Evolutionary conservation across 2,888 invertebrate species (phyloP).

Genomic region (Pediacus dermestoides): DNA sequence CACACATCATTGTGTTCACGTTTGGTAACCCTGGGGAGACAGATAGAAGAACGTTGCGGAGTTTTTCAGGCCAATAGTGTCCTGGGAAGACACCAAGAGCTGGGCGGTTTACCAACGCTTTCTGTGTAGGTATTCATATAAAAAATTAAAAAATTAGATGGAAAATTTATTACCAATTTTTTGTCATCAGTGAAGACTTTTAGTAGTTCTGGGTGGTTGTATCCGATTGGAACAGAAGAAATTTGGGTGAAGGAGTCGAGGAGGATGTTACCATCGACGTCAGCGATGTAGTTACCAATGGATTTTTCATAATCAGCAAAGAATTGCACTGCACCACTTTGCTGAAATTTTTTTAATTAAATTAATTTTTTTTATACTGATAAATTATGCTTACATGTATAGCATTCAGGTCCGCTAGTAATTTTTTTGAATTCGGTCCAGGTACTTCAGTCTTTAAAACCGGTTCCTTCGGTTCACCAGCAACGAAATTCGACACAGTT

Average conservation of each 20-base stretch:
- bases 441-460: constrained; percentile 62
- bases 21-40: constrained; percentile 69
- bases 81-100: constrained; percentile 93
- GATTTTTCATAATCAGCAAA: constrained; percentile 93
- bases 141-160: constrained; percentile 6
- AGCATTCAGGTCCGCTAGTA: constrained; percentile 58
- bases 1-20: constrained; percentile 96
- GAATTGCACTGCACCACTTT: constrained; percentile 75
- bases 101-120: constrained; percentile 83
- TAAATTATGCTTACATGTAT: constrained; percentile 57
- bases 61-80: constrained; percentile 77
- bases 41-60: constrained; percentile 63
- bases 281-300: constrained; percentile 91
- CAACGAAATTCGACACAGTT: constrained; percentile 27
- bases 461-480: constrained; percentile 64
- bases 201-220: constrained; percentile 88
- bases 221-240: constrained; percentile 84
- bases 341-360: constrained; percentile 54
- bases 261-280: constrained; percentile 87
- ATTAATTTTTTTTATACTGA: not conserved
- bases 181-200: constrained; percentile 56
- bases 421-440: constrained; percentile 65
- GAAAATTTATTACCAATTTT: constrained; percentile 28
- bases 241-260: constrained; percentile 94
- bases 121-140: constrained; percentile 58